A percentile compares a stretch with the other conserved stretches of the same genome.
Conservation (phyloP, 2,113 vertebrate genomes). For the Pampusana beccarii region DNA sequence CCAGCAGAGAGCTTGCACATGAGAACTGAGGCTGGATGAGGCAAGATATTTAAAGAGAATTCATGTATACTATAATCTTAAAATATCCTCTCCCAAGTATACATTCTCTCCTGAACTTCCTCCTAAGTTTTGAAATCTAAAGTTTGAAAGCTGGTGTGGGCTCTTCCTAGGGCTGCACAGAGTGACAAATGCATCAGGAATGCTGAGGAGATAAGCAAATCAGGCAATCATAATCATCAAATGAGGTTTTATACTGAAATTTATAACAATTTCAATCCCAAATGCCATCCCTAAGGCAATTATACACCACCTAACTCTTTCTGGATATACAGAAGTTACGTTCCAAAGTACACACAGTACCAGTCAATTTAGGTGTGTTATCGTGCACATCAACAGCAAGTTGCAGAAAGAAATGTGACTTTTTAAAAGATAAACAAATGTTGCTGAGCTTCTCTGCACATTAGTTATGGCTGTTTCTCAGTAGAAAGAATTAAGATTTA, state of each 20-base stretch:
- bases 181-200: background rate
- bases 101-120: background rate
- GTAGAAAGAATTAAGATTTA: conserved; percentile 57
- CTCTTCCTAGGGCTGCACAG: background rate
- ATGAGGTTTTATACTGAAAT: background rate
- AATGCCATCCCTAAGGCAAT: conserved; percentile 8
- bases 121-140: background rate
- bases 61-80: background rate
- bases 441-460: background rate
- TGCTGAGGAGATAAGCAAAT: background rate
- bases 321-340: background rate
- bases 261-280: background rate
- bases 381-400: background rate
- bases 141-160: background rate
- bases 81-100: background rate
- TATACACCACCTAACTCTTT: background rate
- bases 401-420: conserved; percentile 36
- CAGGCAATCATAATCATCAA: background rate
- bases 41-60: background rate
- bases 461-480: conserved; percentile 43
- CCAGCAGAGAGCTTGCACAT: background rate
- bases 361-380: background rate
- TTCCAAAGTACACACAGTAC: conserved; percentile 1
- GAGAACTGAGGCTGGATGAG: background rate
- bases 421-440: conserved; percentile 53